phyloP scores from a whole-genome alignment of 23 tunicate genomes.

The Clavelina lepadiformis region DNA sequence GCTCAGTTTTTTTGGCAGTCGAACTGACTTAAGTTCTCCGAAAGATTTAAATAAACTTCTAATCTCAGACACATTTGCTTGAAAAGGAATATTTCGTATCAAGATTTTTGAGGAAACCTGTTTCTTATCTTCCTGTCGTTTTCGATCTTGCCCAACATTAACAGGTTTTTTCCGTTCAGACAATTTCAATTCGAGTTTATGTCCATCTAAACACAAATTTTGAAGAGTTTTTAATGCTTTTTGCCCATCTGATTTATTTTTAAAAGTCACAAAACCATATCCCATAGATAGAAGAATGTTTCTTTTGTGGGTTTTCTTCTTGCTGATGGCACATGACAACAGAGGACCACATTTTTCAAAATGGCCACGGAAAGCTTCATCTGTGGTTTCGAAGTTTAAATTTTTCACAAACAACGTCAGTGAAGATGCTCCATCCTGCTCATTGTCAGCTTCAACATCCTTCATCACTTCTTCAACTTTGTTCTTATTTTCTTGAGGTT shows the following conservation, averaged over 20 bases:
- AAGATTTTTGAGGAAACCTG: slow-evolving; percentile 65
- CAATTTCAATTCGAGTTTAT: slow-evolving; percentile 62
- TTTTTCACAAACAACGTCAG: slow-evolving; percentile 91
- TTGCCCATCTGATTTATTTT: slow-evolving; percentile 30
- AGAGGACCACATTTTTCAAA: slow-evolving; percentile 65
- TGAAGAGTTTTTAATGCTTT: slow-evolving; percentile 67
- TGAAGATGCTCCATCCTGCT: background rate
- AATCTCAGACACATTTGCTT: slow-evolving; percentile 74
- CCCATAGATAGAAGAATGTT: slow-evolving; percentile 82
- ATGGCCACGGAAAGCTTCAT: slow-evolving; percentile 45
- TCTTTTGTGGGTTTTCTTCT: slow-evolving; percentile 59
- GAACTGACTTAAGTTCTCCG: slow-evolving; percentile 87
- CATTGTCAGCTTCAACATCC: slow-evolving; percentile 1
- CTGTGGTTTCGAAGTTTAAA: slow-evolving; percentile 85
- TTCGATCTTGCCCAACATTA: slow-evolving; percentile 4
- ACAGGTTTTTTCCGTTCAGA: slow-evolving; percentile 40
- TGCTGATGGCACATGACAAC: slow-evolving; percentile 33
- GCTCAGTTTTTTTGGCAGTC: slow-evolving; percentile 72
- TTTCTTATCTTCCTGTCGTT: slow-evolving; percentile 47
- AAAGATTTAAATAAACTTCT: slow-evolving; percentile 72
- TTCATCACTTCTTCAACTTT: background rate
- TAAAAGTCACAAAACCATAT: slow-evolving; percentile 82
- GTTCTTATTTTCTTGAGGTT: background rate
- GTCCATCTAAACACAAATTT: slow-evolving; percentile 63
- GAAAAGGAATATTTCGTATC: slow-evolving; percentile 93